Conservation (phyloP, 2,113 vertebrate genomes). For the Benitochromis conjunctus region DNA sequence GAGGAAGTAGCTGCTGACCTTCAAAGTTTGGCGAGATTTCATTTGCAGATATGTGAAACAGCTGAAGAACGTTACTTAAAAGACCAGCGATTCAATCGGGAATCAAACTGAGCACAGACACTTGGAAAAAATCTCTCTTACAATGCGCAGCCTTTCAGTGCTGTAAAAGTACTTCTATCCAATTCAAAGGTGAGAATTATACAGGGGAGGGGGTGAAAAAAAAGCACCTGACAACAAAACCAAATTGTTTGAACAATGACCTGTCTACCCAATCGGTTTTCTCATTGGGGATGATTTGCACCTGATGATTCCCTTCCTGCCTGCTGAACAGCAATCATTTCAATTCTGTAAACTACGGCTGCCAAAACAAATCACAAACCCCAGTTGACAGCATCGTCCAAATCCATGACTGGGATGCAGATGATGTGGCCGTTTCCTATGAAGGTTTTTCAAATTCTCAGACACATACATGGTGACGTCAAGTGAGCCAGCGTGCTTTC, state of each 20-base stretch:
- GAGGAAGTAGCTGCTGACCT: slow-evolving; percentile 25
- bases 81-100: not conserved
- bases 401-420: not conserved
- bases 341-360: not conserved
- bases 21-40: not conserved
- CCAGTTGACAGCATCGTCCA: not conserved
- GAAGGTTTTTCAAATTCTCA: not conserved
- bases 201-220: not conserved
- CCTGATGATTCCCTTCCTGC: not conserved
- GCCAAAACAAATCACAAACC: slow-evolving; percentile 14
- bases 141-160: not conserved
- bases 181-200: not conserved
- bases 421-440: slow-evolving; percentile 8
- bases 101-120: not conserved
- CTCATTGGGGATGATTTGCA: not conserved
- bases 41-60: not conserved
- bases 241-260: not conserved
- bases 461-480: not conserved
- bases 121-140: not conserved
- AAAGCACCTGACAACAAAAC: not conserved
- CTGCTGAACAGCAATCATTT: slow-evolving; percentile 14
- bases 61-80: not conserved
- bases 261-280: not conserved
- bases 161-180: not conserved
- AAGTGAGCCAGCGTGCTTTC: not conserved